phyloP scores from a whole-genome alignment of 1,140 invertebrate species.

The Bathynomus jamesi region DNA sequence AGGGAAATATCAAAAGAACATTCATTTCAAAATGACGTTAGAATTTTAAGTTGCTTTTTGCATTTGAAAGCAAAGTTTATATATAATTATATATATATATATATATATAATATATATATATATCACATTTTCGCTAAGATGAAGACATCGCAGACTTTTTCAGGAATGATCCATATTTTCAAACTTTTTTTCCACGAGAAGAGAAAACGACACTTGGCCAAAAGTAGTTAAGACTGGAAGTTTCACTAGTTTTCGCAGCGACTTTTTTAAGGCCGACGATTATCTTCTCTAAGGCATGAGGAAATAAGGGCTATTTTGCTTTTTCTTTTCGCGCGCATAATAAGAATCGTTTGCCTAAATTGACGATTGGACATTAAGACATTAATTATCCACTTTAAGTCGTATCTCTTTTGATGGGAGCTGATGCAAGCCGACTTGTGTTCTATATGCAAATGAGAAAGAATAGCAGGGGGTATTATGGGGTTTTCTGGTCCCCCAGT shows the following conservation, averaged over 20 bases:
- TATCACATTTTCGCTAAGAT: not conserved
- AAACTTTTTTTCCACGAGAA: not conserved
- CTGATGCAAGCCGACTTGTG: conserved; percentile 25
- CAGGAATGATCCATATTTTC: not conserved
- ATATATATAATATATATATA: no score
- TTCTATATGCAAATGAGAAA: conserved; percentile 31
- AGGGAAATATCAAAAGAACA: no score
- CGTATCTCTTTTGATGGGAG: conserved; percentile 29
- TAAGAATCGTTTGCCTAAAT: conserved; percentile 33
- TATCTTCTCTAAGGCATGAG: conserved; percentile 1
- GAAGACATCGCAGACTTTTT: not conserved
- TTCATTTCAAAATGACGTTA: no score
- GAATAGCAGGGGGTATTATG: conserved; percentile 7
- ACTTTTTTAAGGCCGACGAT: not conserved
- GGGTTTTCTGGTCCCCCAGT: not conserved
- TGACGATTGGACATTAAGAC: conserved; percentile 35
- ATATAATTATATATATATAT: no score
- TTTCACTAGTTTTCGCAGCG: not conserved
- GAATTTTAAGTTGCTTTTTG: no score
- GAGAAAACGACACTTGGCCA: not conserved
- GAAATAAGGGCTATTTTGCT: conserved; percentile 11
- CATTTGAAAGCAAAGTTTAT: no score
- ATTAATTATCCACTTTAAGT: conserved; percentile 34
- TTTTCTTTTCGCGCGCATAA: conserved; percentile 14
- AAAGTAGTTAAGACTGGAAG: conserved; percentile 1